Conservation (phyloP, 2,113 vertebrate genomes). For the Oreotrochilus melanogaster region DNA sequence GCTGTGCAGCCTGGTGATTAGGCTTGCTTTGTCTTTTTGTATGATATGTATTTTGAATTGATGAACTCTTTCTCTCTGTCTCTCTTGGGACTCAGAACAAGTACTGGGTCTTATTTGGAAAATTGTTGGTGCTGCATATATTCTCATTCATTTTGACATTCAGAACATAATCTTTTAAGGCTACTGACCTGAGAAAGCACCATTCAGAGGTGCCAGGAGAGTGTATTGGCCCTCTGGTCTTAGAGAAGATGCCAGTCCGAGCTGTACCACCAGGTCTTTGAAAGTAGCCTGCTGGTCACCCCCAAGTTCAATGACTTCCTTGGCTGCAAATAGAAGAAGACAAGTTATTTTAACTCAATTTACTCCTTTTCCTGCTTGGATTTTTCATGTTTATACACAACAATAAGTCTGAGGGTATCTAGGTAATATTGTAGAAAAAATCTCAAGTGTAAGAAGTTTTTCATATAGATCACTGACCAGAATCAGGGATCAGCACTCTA, state of each 20-base stretch:
- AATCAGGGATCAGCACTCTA: conserved; percentile 92
- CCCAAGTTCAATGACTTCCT: conserved; percentile 92
- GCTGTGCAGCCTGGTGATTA: background rate
- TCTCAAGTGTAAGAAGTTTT: background rate
- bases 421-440: background rate
- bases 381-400: background rate
- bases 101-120: background rate
- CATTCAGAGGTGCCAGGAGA: conserved; percentile 89
- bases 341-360: background rate
- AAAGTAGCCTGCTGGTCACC: conserved; percentile 89
- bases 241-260: conserved; percentile 86
- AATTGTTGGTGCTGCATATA: background rate
- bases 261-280: conserved; percentile 86
- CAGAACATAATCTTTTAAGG: background rate
- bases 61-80: background rate
- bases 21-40: background rate
- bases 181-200: conserved; percentile 88
- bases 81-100: background rate
- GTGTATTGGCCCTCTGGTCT: conserved; percentile 88
- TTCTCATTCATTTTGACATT: background rate
- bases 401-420: background rate
- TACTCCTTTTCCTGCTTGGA: background rate
- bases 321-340: conserved; percentile 81
- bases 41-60: background rate
- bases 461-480: conserved; percentile 81